Percentiles rank a stretch among this genome's conserved stretches.
Evolutionary conservation across 2,888 invertebrate genomes (phyloP).

Genomic region (Leucophenga maculata): DNA sequence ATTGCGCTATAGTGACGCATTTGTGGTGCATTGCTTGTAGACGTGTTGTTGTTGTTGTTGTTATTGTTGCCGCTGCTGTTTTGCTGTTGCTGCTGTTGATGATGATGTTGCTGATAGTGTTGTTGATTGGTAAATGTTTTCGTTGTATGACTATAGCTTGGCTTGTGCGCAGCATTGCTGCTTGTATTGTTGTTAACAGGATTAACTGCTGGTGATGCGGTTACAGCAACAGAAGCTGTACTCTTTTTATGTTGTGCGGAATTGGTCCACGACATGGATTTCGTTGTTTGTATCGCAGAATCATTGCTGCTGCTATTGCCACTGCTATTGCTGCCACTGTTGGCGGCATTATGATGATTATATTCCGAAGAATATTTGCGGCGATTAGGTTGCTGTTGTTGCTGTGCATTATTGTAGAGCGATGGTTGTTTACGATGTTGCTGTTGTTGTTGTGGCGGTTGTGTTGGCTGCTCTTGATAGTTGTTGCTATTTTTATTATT

Average conservation of each 20-base stretch:
- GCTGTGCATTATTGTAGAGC: slow-evolving; percentile 42
- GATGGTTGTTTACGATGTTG: slow-evolving; percentile 47
- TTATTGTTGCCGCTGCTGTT: not conserved
- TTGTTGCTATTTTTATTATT: not conserved
- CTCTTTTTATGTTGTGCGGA: slow-evolving; percentile 72
- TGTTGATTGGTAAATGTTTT: slow-evolving; percentile 65
- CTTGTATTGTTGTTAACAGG: slow-evolving; percentile 1
- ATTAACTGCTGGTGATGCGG: slow-evolving; percentile 61
- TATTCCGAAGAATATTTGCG: slow-evolving; percentile 60
- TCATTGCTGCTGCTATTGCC: slow-evolving; percentile 52
- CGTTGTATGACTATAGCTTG: slow-evolving; percentile 53
- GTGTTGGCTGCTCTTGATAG: slow-evolving; percentile 33
- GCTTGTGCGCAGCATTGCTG: slow-evolving; percentile 33
- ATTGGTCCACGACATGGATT: slow-evolving; percentile 72
- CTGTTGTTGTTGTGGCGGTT: slow-evolving; percentile 42
- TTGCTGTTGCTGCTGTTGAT: slow-evolving; percentile 49
- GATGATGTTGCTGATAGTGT: slow-evolving; percentile 66
- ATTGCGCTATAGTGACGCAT: slow-evolving; percentile 68
- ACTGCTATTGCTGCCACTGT: slow-evolving; percentile 47
- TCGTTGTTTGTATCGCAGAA: slow-evolving; percentile 59
- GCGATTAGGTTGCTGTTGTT: slow-evolving; percentile 51
- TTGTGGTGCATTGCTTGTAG: slow-evolving; percentile 69
- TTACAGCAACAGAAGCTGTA: slow-evolving; percentile 70
- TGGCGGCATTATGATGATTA: slow-evolving; percentile 40
- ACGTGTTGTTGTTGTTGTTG: slow-evolving; percentile 38